Base-by-base conservation (phyloP, 2,113 vertebrate species). In the Callithrix jacchus region DNA sequence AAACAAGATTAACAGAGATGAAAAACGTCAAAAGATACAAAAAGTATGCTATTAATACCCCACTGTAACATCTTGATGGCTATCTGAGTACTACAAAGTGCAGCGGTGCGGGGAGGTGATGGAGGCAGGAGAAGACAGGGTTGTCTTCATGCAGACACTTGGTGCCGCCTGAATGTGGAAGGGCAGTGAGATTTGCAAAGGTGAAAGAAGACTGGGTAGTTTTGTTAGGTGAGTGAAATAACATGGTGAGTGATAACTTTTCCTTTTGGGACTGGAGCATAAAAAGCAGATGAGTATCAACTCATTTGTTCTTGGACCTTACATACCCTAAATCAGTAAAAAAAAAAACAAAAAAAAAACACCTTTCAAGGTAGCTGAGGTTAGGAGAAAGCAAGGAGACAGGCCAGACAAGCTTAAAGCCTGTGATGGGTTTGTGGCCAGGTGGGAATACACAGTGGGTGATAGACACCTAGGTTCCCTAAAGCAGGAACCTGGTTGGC, bases 271-370 rank as follows among this genome's bases (percentile, higher is more conserved):
- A 70, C 27, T 77, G 25, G 47, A 68, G 25, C 32, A 40, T 56
- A 70, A 42, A 64, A 61, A 66, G 18, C 18, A 10, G 42, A 45
- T 76, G 32, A n/a, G 54, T 27, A 68, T 7, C 21, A 35, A 56
- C 11, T 56, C n/a, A 45, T 93, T 86, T 71, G 37, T 13, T 85
- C 27, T 42, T 5, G 27, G 35, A 16, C 16, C 35, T 32, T 47
- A 70, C 1, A 0, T 47, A 32, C 6, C 76, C 32, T 32, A 93
- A 77, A 82, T 64, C 30, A 76, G n/a, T 66, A 52, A 86, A 35
- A 90, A 90, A 92, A 64, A 70, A 86, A n/a, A 79, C n/a, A 35
- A 90, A 90, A 92, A 64, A 70, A 86, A n/a, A 79, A 40, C 37
- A 47, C 14, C 42, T 84, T 54, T 13, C 32, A 61, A 64, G 12